Base-by-base conservation (phyloP, 2,797 vertebrate species). In the Xiphophorus birchmanni region DNA sequence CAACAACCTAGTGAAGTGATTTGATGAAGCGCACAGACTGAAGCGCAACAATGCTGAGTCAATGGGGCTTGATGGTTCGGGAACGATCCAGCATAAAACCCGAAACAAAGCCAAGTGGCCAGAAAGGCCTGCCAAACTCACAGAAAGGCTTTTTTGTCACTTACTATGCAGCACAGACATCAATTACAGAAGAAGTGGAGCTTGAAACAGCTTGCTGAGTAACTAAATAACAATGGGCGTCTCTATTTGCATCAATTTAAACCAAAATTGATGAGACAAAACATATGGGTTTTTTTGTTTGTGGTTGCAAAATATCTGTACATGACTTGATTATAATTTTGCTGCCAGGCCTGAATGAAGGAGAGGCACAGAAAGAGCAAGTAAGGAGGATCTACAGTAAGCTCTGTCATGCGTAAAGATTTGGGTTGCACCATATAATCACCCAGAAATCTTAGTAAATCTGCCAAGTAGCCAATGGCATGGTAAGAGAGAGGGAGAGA, bases 401-500 rank as follows among this genome's bases (percentile, higher is more conserved):
- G 85, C 86, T 89, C 81, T 71, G 88, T 93, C 91, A 93, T 93
- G 92, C 91, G 93, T 90, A 84, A 86, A 88, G 83, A 82, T 89
- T 89, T 90, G 86, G 87, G 87, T 82, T 82, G 86, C 84, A 86
- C 37, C 79, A 74, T 87, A 65, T 90, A 91, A 92, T 90, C 88
- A 85, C 87, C 75, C 56, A 85, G 83, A 90, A 93, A 90, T 88
- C 78, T 82, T 82, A 84, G 79, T 82, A 91, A 94, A 84, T 84
- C 88, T 78, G 79, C 82, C 80, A 78, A 80, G 78, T 5, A 73
- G 75, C n/a, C 35, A 37, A 76, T 52, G 81, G 74, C 1, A 23
- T 9, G 76, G 74, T 73, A 35, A 42, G 54, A 81, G 74, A 73
- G 8, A 45, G 21, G 42, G 23, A 1, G 45, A 3, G 40, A 32